Base-by-base conservation (phyloP, 2,797 vertebrate species). In the Pseudochromis fuscus region DNA sequence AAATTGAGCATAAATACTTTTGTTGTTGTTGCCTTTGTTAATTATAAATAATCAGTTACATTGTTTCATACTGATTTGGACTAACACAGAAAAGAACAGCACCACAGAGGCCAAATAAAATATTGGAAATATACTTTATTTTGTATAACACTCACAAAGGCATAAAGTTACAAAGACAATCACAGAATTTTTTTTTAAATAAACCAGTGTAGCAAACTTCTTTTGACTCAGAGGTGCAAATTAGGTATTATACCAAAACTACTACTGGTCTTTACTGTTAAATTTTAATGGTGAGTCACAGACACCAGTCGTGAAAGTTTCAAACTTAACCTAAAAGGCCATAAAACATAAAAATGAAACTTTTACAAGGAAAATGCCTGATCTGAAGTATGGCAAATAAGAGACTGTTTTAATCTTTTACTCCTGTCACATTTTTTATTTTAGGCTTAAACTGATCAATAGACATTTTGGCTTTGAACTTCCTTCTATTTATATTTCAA, bases 241-340 rank as follows among this genome's bases (percentile, higher is more conserved):
- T 48, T 25, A 65, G 31, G 44, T 27, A 56, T 12, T 2, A 55
- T 31, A 28, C 10, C n/a, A 57, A 68, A 46, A 42, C 15, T 33
- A 16, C 35, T 38, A 23, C 19, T 2, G 42, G 23, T 23, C 42
- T 45, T 45, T 45, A 21, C 10, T 4, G 21, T 19, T 19, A 19
- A 1, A 45, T 45, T 44, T 45, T 21, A 45, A 45, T n/a, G 16
- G 18, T 18, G 7, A 5, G 18, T 18, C 38, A 16, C 35, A 44
- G n/a, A 38, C 12, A 44, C 1, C 19, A 51, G 50, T 11, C 1
- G 15, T 15, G 0, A 37, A 13, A 0, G 21, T 33, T 42, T 1
- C 18, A 24, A 25, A 37, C 13, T 9, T 21, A 38, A 11, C 7
- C 24, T 28, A 37, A 55, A 57, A 33, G 15, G 27, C 23, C 0